Base-by-base conservation (phyloP, 2,797 vertebrate genomes). In the Molossus alvarezi region DNA sequence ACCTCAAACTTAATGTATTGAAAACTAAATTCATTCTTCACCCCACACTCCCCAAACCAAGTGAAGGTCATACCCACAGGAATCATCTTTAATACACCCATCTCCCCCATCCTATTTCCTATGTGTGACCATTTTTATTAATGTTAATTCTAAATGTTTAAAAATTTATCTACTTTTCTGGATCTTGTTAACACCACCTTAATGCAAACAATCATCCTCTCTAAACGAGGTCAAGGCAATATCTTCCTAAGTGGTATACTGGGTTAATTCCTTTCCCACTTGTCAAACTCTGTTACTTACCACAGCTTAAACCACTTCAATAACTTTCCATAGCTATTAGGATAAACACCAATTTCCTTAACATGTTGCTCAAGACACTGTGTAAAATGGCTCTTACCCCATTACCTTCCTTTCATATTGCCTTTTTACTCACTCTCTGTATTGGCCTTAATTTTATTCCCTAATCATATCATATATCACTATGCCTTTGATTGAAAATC, bases 321-420 rank as follows among this genome's bases (percentile, higher is more conserved):
- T 80, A 69, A 80, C 14, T 60, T 84, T 45, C 48, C 51, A 73
- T 10, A 62, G 17, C 14, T 73, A 79, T 60, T 48, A 84, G 41
- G 58, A 73, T 90, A 80, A 80, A 80, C n/a, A 27, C 3, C 5
- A 88, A 27, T 55, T 60, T 96, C 45, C 53, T 88, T 88, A 62
- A 58, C 20, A 51, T 41, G 10, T 71, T 69, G 9, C 29, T 90
- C 20, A 83, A 77, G 64, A 21, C 14, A 83, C 17, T 73, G 5
- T 55, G 53, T 76, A 60, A 82, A 53, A 21, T 67, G n/a, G 18
- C 60, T n/a, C 27, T 72, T 92, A 18, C 14, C 5, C 10, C 27
- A 60, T 53, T 60, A 23, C 33, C 21, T 8, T 82, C 15, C 58
- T 45, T 93, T 88, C 57, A 83, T 14, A 21, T 1, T 37, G 3